These are phyloP conservation scores for Neoseiulus cucumeris DNA, from an alignment of 1,140 invertebrate species.

Conservation along the genomic window DNA sequence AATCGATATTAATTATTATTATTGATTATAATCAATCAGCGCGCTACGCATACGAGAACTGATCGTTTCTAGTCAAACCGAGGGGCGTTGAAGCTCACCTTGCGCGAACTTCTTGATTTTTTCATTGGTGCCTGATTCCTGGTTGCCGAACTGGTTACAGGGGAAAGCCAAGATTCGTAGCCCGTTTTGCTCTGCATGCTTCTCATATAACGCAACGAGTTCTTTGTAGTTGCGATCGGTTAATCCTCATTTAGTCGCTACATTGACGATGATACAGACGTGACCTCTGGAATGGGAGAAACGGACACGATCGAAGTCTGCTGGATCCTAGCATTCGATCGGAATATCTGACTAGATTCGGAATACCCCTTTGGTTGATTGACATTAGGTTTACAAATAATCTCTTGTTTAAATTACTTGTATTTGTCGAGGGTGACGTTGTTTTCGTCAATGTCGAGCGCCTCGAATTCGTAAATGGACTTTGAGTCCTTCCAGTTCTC, in stretches of 20 bases:
- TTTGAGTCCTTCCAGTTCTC: constrained; percentile 36
- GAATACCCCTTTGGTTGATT: too few species aligned
- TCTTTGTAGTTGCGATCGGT: constrained; percentile 55
- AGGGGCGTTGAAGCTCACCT: not conserved
- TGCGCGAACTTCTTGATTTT: constrained; percentile 48
- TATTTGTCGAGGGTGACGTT: constrained; percentile 48
- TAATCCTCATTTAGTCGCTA: constrained; percentile 62
- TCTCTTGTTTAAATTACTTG: too few species aligned
- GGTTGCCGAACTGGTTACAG: constrained; percentile 72
- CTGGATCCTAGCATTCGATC: too few species aligned
- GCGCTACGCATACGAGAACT: too few species aligned
- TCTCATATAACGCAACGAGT: constrained; percentile 46
- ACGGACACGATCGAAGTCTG: too few species aligned
- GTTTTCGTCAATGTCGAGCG: constrained; percentile 48
- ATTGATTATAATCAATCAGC: too few species aligned
- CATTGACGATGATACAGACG: constrained; percentile 58
- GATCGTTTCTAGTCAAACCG: too few species aligned
- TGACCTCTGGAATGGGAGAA: constrained; percentile 22
- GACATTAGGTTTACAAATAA: too few species aligned
- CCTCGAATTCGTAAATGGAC: constrained; percentile 52
- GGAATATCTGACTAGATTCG: too few species aligned
- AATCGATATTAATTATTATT: too few species aligned
- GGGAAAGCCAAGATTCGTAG: constrained; percentile 68
- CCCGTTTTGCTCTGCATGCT: constrained; percentile 38
- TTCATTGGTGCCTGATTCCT: constrained; percentile 46